These are phyloP conservation scores for Adelognathus sp. DNA, from an alignment of 2,888 invertebrate species.

Conservation along the genomic window DNA sequence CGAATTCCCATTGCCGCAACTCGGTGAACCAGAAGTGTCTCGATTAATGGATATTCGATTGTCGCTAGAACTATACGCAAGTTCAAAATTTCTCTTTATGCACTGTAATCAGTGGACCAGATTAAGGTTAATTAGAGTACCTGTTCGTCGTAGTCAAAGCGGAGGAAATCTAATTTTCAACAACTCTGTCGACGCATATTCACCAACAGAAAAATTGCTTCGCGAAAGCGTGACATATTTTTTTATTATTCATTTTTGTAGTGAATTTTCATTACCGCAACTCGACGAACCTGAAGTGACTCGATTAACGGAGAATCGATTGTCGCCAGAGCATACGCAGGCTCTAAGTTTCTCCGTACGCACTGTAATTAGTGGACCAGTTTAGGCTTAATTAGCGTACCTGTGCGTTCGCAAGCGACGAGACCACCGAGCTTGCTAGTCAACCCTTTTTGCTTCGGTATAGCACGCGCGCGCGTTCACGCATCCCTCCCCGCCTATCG, in stretches of 20 bases:
- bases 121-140: too few species aligned
- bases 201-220: too few species aligned
- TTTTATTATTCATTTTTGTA: too few species aligned
- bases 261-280: background rate
- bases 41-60: background rate
- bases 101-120: too few species aligned
- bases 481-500: slow-evolving; percentile 41
- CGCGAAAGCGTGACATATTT: too few species aligned
- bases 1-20: background rate
- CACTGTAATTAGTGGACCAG: slow-evolving; percentile 65
- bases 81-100: too few species aligned
- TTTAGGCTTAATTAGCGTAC: slow-evolving; percentile 64
- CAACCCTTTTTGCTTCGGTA: background rate
- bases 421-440: slow-evolving; percentile 16
- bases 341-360: slow-evolving; percentile 25
- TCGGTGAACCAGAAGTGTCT: background rate
- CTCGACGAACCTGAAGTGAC: background rate
- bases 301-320: background rate
- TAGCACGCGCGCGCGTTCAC: slow-evolving; percentile 44
- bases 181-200: too few species aligned
- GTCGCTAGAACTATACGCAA: background rate
- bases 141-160: too few species aligned
- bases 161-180: too few species aligned
- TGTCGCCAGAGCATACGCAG: slow-evolving; percentile 27
- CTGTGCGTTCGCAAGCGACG: slow-evolving; percentile 25